Evolutionary conservation across 2,113 vertebrate genomes (phyloP).

Genomic region (Grammomys surdaster): DNA sequence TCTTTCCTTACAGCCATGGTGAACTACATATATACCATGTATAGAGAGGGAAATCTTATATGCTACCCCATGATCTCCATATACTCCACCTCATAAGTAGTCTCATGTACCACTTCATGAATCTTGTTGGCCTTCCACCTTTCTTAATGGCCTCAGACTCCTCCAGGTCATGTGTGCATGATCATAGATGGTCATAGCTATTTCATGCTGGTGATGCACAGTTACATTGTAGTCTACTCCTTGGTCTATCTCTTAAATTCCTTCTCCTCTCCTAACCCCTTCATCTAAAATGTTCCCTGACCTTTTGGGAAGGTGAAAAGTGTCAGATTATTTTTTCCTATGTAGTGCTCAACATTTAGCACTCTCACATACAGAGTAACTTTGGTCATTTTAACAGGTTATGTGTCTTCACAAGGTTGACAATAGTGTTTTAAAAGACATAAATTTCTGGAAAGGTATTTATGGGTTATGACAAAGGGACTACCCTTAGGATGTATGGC

Average conservation of each 20-base stretch:
- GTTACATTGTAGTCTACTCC: background rate
- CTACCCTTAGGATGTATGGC: background rate
- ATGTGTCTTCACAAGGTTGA: background rate
- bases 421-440: background rate
- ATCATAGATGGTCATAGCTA: background rate
- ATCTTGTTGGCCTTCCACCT: background rate
- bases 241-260: background rate
- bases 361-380: background rate
- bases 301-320: background rate
- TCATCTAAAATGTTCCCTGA: background rate
- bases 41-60: background rate
- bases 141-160: background rate
- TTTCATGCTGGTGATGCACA: background rate
- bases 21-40: background rate
- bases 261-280: too few species aligned
- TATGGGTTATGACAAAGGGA: background rate
- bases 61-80: background rate
- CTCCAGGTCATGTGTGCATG: background rate
- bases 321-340: background rate
- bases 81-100: background rate
- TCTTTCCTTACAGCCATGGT: background rate
- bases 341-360: background rate
- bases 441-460: background rate
- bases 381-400: background rate
- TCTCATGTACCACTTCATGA: background rate